Evolutionary conservation across 2,888 invertebrate genomes (phyloP).

Genomic region (Drosophila lacicola): DNA sequence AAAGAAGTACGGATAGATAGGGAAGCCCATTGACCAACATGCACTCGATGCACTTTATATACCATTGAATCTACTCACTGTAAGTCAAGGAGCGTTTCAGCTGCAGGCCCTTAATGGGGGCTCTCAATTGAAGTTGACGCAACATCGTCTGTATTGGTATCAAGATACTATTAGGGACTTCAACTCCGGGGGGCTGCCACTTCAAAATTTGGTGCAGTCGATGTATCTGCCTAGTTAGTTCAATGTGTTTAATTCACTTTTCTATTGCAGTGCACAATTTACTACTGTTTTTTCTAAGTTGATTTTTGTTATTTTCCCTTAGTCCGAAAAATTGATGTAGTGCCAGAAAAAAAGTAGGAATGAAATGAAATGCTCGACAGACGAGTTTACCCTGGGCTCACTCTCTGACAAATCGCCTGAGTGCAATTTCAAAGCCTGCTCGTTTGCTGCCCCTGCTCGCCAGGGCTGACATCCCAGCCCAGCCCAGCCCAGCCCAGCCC

Average conservation of each 20-base stretch:
- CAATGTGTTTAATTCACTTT: slow-evolving; percentile 36
- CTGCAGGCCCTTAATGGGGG: slow-evolving; percentile 24
- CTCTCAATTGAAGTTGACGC: slow-evolving; percentile 46
- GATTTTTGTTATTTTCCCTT: slow-evolving; percentile 52
- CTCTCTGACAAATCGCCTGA: slow-evolving; percentile 41
- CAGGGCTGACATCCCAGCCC: slow-evolving; percentile 3
- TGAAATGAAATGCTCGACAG: slow-evolving; percentile 57
- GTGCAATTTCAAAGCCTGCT: slow-evolving; percentile 63
- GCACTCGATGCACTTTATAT: not conserved
- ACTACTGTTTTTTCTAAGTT: slow-evolving; percentile 41
- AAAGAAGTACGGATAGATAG: no score
- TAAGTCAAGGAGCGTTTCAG: slow-evolving; percentile 34
- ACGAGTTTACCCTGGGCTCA: slow-evolving; percentile 28
- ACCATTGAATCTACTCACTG: slow-evolving; percentile 32
- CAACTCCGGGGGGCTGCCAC: slow-evolving; percentile 33
- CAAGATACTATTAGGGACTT: slow-evolving; percentile 15
- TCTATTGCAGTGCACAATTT: slow-evolving; percentile 46
- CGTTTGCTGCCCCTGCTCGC: slow-evolving; percentile 22
- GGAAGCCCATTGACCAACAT: not conserved
- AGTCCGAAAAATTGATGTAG: slow-evolving; percentile 54
- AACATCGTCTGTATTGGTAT: slow-evolving; percentile 37
- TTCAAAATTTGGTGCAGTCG: slow-evolving; percentile 41
- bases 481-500: not conserved
- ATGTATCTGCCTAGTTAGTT: slow-evolving; percentile 27
- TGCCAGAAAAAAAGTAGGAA: slow-evolving; percentile 56